A percentile compares a stretch with the other conserved stretches of the same genome.
Conservation (phyloP, 2,888 invertebrate species). For the Orthosia cruda region DNA sequence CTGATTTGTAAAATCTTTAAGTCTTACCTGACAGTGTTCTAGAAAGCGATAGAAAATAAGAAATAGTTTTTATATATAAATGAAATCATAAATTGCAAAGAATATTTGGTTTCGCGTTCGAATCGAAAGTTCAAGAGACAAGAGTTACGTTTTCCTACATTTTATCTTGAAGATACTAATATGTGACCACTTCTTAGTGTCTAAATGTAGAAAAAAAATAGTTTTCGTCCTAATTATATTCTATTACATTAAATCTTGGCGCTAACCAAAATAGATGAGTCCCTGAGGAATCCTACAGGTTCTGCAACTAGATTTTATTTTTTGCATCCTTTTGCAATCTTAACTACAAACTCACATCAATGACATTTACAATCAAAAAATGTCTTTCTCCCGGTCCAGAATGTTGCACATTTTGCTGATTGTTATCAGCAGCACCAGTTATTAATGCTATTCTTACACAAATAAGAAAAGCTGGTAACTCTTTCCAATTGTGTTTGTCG, state of each 20-base stretch:
- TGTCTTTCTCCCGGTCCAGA: conserved; percentile 32
- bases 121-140: too few species aligned
- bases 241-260: too few species aligned
- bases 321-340: conserved; percentile 23
- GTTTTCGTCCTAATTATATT: too few species aligned
- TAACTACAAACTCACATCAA: too few species aligned
- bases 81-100: too few species aligned
- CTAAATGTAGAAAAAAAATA: not conserved
- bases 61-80: too few species aligned
- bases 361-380: conserved; percentile 51
- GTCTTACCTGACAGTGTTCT: not conserved
- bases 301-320: conserved; percentile 22
- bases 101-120: too few species aligned
- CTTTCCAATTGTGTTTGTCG: conserved; percentile 84
- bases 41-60: too few species aligned
- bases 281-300: conserved; percentile 9
- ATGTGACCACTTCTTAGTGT: too few species aligned
- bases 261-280: not conserved
- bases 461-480: conserved; percentile 87
- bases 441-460: conserved; percentile 78
- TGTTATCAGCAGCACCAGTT: conserved; percentile 62
- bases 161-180: too few species aligned
- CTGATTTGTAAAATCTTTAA: conserved; percentile 2
- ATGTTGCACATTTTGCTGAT: conserved; percentile 67
- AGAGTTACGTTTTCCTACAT: too few species aligned